phyloP scores from a whole-genome alignment of 2,113 vertebrate genomes.

The Butorides virescens region DNA sequence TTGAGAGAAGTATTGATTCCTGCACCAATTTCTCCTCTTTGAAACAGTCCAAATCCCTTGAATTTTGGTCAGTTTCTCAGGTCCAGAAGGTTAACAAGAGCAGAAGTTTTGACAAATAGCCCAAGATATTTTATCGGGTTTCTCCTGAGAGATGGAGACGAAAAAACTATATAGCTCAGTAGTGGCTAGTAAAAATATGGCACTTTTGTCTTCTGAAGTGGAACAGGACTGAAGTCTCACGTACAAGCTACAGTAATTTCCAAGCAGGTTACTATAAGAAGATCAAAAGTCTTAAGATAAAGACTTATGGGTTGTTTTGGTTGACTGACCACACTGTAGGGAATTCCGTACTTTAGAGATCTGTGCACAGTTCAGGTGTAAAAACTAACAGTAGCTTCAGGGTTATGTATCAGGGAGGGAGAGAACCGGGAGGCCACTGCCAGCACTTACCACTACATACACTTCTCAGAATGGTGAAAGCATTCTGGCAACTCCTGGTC shows the following conservation, averaged over 20 bases:
- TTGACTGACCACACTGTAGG: neutral
- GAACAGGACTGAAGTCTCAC: neutral
- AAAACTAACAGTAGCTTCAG: neutral
- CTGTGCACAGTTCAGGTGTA: neutral
- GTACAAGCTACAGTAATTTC: neutral
- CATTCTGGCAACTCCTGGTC: neutral
- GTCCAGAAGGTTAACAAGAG: neutral
- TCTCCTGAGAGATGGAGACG: neutral
- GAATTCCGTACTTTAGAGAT: neutral
- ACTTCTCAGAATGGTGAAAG: neutral
- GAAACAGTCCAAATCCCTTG: neutral
- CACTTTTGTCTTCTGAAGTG: neutral
- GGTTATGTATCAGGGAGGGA: neutral
- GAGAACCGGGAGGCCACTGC: neutral
- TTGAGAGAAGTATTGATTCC: neutral
- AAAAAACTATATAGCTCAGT: neutral
- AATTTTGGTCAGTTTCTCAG: neutral
- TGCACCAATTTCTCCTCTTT: neutral
- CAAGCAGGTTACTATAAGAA: neutral
- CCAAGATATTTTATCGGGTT: neutral
- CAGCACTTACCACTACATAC: neutral
- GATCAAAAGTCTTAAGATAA: neutral
- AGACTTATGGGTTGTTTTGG: fast-evolving
- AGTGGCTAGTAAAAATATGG: neutral
- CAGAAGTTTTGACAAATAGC: neutral